These are phyloP conservation scores for Montipora capitata DNA, from an alignment of 92 coral and sea anemone species.

Conservation along the genomic window DNA sequence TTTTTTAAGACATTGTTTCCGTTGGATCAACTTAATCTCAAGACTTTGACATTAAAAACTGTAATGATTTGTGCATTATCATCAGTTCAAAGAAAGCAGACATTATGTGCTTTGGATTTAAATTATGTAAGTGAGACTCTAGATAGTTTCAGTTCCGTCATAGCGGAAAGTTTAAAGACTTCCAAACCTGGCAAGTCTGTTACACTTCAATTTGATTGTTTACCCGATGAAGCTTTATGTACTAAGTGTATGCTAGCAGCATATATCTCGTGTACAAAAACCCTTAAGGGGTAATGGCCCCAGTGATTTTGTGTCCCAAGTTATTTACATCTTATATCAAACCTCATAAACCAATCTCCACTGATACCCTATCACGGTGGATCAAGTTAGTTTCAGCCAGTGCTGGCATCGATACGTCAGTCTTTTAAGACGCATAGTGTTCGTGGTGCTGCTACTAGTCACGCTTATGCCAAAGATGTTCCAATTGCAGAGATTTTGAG, in stretches of 20 bases:
- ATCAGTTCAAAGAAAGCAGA: conserved; percentile 64
- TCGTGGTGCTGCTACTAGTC: conserved; percentile 58
- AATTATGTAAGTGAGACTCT: neutral
- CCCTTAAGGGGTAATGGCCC: neutral
- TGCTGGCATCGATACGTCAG: conserved; percentile 57
- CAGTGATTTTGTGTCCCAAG: neutral
- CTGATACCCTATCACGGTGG: conserved; percentile 62
- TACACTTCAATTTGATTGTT: conserved; percentile 46
- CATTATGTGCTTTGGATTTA: conserved; percentile 17
- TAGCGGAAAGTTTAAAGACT: conserved; percentile 64
- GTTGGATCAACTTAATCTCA: conserved; percentile 64
- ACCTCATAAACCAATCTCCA: conserved; percentile 59
- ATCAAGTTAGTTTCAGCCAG: conserved; percentile 37
- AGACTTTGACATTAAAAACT: conserved; percentile 67
- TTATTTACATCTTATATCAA: conserved; percentile 58
- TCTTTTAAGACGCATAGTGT: conserved; percentile 67
- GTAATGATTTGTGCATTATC: conserved; percentile 71
- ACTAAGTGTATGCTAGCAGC: conserved; percentile 26
- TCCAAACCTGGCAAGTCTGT: conserved; percentile 66
- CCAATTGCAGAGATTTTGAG: conserved; percentile 43
- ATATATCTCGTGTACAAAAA: conserved; percentile 65
- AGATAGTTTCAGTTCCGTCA: neutral
- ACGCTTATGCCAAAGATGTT: conserved; percentile 46
- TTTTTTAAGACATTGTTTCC: conserved; percentile 62
- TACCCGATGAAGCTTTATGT: conserved; percentile 50